These are phyloP conservation scores for Aspidiotus destructor DNA, from an alignment of 2,888 invertebrate species.

Conservation along the genomic window DNA sequence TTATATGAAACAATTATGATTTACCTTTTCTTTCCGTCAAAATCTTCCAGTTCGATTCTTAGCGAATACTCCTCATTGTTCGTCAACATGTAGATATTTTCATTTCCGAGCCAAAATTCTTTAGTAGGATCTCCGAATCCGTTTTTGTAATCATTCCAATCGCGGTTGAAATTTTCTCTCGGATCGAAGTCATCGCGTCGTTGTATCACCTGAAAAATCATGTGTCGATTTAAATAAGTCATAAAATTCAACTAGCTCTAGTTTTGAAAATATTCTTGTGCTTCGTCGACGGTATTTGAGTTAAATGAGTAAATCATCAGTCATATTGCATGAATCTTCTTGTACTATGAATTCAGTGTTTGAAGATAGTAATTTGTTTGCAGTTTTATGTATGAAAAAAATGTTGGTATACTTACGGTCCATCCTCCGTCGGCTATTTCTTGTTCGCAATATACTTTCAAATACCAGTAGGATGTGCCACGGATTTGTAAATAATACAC, in stretches of 20 bases:
- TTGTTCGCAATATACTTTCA: conserved; percentile 84
- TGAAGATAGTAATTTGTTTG: too few relatives aligned
- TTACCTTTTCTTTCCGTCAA: conserved; percentile 83
- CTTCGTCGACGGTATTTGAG: too few relatives aligned
- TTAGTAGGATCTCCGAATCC: conserved; percentile 83
- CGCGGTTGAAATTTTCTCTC: conserved; percentile 80
- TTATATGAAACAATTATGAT: too few relatives aligned
- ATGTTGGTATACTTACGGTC: conserved; percentile 58
- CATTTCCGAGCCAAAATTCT: conserved; percentile 88
- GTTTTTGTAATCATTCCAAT: conserved; percentile 87
- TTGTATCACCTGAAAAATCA: conserved; percentile 64
- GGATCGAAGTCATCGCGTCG: conserved; percentile 77
- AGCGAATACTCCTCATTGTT: conserved; percentile 84
- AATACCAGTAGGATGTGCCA: conserved; percentile 86
- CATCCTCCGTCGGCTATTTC: conserved; percentile 81
- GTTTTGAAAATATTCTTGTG: too few relatives aligned
- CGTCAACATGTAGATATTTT: conserved; percentile 86
- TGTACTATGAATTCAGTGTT: too few relatives aligned
- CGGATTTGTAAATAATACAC: conserved; percentile 83
- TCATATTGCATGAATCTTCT: too few relatives aligned
- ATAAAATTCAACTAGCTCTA: too few relatives aligned
- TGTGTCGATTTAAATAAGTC: too few relatives aligned
- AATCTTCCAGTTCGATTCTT: conserved; percentile 79
- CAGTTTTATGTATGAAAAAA: too few relatives aligned
- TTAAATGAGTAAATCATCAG: too few relatives aligned